phyloP scores from a whole-genome alignment of 2,797 vertebrate genomes.

The Nannoperca australis region DNA sequence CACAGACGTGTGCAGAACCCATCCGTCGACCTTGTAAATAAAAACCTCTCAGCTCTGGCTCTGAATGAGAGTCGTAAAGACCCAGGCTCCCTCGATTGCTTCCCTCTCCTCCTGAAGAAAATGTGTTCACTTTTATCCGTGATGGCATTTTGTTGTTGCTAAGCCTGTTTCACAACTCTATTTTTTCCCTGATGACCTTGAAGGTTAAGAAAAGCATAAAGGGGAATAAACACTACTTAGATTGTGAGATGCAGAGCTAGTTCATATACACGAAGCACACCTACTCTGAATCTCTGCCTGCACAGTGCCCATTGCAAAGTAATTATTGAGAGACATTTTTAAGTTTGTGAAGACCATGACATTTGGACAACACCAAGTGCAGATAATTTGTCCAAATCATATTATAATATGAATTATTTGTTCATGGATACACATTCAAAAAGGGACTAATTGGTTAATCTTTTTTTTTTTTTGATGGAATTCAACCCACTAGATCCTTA shows the following conservation, averaged over 20 bases:
- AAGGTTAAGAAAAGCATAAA: background rate
- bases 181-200: conserved; percentile 1
- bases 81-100: conserved; percentile 13
- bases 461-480: background rate
- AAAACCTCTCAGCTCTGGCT: conserved; percentile 37
- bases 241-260: background rate
- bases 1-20: conserved; percentile 40
- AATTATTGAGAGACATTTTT: no score
- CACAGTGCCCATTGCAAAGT: background rate
- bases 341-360: background rate
- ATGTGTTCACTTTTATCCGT: conserved; percentile 10
- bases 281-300: background rate
- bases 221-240: background rate
- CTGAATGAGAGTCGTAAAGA: conserved; percentile 43
- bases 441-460: background rate
- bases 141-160: conserved; percentile 6
- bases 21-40: conserved; percentile 55
- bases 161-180: background rate
- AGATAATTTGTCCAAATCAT: background rate
- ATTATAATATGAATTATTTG: background rate
- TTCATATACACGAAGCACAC: background rate
- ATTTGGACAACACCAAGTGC: background rate
- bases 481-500: background rate
- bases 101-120: conserved; percentile 7
- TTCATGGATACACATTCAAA: background rate